These are phyloP conservation scores for Ornithorhynchus anatinus DNA, from an alignment of 2,113 vertebrate genomes.

Conservation along the genomic window DNA sequence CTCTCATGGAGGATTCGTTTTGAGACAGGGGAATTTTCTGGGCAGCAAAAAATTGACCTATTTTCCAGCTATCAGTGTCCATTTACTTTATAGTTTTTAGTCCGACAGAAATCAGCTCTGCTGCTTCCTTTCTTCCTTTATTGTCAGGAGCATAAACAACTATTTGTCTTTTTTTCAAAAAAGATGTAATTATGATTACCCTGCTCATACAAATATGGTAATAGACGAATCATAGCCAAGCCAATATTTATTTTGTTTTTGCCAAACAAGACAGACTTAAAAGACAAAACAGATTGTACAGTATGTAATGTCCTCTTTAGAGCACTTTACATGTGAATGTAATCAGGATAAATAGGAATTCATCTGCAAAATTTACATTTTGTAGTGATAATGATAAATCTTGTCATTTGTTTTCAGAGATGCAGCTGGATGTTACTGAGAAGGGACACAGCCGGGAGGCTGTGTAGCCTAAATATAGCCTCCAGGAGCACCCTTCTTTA, in stretches of 20 bases:
- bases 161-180: neutral
- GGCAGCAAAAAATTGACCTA: too few relatives aligned
- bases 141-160: neutral
- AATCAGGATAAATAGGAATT: neutral
- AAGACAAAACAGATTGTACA: neutral
- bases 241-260: neutral
- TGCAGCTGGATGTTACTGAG: neutral
- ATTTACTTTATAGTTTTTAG: too few relatives aligned
- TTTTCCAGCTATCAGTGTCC: too few relatives aligned
- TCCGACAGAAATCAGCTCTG: neutral
- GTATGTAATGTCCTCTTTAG: neutral
- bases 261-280: neutral
- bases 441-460: neutral
- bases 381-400: neutral
- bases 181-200: neutral
- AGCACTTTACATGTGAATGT: fast-evolving
- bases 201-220: neutral
- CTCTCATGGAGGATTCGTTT: neutral
- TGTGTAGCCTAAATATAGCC: neutral
- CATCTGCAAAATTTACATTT: neutral
- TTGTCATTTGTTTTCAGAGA: neutral
- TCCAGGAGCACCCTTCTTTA: neutral
- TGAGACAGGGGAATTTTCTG: neutral
- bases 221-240: neutral
- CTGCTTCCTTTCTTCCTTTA: slow-evolving; percentile 4